phyloP scores from a whole-genome alignment of 2,888 invertebrate genomes.

The Drosophila tripunctata region DNA sequence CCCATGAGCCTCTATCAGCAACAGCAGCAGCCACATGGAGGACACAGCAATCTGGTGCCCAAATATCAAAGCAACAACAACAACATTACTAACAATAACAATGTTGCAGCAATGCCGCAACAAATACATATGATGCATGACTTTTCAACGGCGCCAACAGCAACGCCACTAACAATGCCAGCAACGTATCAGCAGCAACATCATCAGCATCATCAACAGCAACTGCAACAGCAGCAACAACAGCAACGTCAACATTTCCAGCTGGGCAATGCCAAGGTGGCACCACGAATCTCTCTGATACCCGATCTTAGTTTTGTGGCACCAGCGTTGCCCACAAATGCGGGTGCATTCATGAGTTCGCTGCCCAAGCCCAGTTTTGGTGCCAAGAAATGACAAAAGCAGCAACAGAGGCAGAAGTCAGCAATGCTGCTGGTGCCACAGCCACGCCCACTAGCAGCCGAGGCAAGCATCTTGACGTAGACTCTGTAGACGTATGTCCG shows the following conservation, averaged over 20 bases:
- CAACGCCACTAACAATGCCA: slow-evolving; percentile 24
- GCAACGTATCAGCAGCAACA: slow-evolving; percentile 58
- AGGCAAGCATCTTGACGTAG: slow-evolving; percentile 64
- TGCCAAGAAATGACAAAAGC: slow-evolving; percentile 83
- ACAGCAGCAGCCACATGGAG: slow-evolving; percentile 53
- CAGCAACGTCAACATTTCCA: slow-evolving; percentile 71
- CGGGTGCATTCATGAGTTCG: slow-evolving; percentile 81
- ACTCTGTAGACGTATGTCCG: neutral
- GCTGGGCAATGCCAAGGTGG: slow-evolving; percentile 80
- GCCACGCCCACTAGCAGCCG: slow-evolving; percentile 42
- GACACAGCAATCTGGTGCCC: slow-evolving; percentile 71
- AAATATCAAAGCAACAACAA: slow-evolving; percentile 46
- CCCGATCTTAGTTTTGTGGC: slow-evolving; percentile 86
- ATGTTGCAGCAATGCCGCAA: slow-evolving; percentile 61
- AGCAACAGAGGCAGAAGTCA: slow-evolving; percentile 29
- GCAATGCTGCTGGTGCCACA: slow-evolving; percentile 27
- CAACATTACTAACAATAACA: slow-evolving; percentile 54
- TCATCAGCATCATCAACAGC: slow-evolving; percentile 48
- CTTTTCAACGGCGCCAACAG: slow-evolving; percentile 76
- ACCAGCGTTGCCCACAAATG: slow-evolving; percentile 83
- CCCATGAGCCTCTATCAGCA: slow-evolving; percentile 82
- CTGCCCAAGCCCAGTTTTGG: slow-evolving; percentile 81
- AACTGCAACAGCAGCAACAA: slow-evolving; percentile 36
- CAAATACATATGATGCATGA: slow-evolving; percentile 83
- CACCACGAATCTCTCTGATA: slow-evolving; percentile 85